These are phyloP conservation scores for Thermophis baileyi DNA, from an alignment of 2,113 vertebrate genomes.

Conservation along the genomic window DNA sequence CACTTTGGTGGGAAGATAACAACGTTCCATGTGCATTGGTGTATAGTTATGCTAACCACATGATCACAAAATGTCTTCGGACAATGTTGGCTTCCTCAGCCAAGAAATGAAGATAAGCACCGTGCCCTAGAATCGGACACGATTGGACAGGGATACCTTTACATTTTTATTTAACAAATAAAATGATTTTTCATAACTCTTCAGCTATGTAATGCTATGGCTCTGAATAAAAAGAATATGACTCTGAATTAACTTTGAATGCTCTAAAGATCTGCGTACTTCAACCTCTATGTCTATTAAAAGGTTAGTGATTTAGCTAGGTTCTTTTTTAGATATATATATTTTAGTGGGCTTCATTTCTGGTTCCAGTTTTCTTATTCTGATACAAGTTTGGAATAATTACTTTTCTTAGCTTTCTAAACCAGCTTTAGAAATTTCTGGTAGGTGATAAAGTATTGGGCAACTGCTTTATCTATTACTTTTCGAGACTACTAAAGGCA, in stretches of 20 bases:
- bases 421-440: not conserved
- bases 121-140: no score
- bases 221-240: not conserved
- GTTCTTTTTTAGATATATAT: no score
- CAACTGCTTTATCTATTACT: not conserved
- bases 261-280: not conserved
- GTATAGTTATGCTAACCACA: not conserved
- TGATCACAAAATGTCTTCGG: no score
- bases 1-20: not conserved
- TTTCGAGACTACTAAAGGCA: not conserved
- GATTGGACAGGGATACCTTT: no score
- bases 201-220: not conserved
- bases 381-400: not conserved
- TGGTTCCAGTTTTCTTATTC: not conserved
- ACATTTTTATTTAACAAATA: no score
- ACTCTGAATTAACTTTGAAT: not conserved
- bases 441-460: not conserved
- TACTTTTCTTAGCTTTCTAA: not conserved
- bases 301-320: not conserved
- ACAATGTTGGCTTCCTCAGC: no score
- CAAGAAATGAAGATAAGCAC: no score
- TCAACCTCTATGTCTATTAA: not conserved
- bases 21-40: no score
- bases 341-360: not conserved
- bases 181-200: not conserved